Percentiles rank a stretch among this genome's conserved stretches.
Evolutionary conservation across 1,140 invertebrate species (phyloP).

Genomic region (Procambarus virginalis): DNA sequence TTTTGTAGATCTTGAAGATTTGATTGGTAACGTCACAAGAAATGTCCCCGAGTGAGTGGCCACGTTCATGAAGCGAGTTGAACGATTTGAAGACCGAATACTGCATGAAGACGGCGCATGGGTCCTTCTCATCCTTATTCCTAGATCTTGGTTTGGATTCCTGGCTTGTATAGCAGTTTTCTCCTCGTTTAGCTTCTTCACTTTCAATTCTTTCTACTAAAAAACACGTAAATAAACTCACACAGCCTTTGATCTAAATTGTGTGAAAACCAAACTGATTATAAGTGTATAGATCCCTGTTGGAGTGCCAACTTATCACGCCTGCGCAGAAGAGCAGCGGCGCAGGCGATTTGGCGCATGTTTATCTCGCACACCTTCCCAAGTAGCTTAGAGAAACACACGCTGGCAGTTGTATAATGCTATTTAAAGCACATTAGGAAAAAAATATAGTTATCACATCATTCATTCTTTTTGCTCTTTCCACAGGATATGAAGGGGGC

Average conservation of each 20-base stretch:
- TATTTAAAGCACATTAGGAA: neutral
- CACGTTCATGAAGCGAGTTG: neutral
- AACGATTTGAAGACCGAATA: neutral
- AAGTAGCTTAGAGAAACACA: constrained; percentile 16
- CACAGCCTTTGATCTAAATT: constrained; percentile 32
- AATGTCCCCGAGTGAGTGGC: neutral
- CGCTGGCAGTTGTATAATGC: constrained; percentile 18
- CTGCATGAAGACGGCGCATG: constrained; percentile 28
- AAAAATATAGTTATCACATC: neutral
- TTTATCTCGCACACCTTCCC: constrained; percentile 45
- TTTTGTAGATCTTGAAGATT: neutral
- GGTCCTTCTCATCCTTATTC: constrained; percentile 10
- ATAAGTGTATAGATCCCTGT: constrained; percentile 45
- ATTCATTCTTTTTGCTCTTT: constrained; percentile 16
- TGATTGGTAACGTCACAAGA: neutral
- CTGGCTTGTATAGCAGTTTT: constrained; percentile 43
- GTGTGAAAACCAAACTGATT: constrained; percentile 41
- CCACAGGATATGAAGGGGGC: constrained; percentile 68
- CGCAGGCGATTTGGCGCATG: constrained; percentile 44
- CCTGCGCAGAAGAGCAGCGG: constrained; percentile 33
- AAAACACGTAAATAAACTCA: constrained; percentile 33
- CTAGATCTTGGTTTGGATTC: constrained; percentile 19
- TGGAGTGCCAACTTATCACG: constrained; percentile 37
- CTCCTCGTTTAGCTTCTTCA: constrained; percentile 3
- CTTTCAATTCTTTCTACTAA: neutral